phyloP scores from a whole-genome alignment of 2,888 invertebrate genomes.

The Caenorhabditis virilis region DNA sequence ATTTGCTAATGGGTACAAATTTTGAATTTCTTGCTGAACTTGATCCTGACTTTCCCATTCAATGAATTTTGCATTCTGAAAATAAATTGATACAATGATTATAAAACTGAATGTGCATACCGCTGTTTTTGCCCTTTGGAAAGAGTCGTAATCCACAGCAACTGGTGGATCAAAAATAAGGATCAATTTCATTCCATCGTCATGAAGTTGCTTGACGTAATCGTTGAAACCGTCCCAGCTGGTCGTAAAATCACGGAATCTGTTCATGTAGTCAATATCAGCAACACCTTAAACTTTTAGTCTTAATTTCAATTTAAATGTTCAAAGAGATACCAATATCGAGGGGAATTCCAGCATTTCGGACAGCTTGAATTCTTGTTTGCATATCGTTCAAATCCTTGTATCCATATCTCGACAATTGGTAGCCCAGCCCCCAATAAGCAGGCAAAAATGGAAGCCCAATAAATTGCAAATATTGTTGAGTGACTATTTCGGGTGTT shows the following conservation, averaged over 20 bases:
- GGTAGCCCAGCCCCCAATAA: slow-evolving; percentile 69
- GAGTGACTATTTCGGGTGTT: slow-evolving; percentile 67
- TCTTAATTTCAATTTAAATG: too few relatives aligned
- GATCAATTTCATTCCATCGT: slow-evolving; percentile 55
- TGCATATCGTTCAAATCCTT: slow-evolving; percentile 53
- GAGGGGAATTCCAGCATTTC: slow-evolving; percentile 71
- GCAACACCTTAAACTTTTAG: too few relatives aligned
- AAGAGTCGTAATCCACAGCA: slow-evolving; percentile 54
- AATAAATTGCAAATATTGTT: slow-evolving; percentile 63
- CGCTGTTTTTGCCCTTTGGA: slow-evolving; percentile 49
- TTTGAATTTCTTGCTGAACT: slow-evolving; percentile 53
- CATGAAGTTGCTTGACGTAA: slow-evolving; percentile 55
- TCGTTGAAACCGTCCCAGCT: slow-evolving; percentile 53
- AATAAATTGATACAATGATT: too few relatives aligned
- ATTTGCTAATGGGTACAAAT: slow-evolving; percentile 59
- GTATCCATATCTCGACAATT: slow-evolving; percentile 64
- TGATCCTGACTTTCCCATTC: slow-evolving; percentile 58
- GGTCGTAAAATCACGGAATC: slow-evolving; percentile 79
- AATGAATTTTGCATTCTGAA: slow-evolving; percentile 57
- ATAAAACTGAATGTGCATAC: slow-evolving; percentile 27
- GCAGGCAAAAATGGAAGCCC: slow-evolving; percentile 65
- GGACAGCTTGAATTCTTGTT: slow-evolving; percentile 63
- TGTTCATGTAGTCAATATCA: slow-evolving; percentile 84
- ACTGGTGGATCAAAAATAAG: slow-evolving; percentile 66
- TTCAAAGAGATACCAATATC: too few relatives aligned